Percentiles rank a stretch among this genome's conserved stretches.
Conservation (phyloP, 2,113 vertebrate genomes). For the Euleptes europaea region DNA sequence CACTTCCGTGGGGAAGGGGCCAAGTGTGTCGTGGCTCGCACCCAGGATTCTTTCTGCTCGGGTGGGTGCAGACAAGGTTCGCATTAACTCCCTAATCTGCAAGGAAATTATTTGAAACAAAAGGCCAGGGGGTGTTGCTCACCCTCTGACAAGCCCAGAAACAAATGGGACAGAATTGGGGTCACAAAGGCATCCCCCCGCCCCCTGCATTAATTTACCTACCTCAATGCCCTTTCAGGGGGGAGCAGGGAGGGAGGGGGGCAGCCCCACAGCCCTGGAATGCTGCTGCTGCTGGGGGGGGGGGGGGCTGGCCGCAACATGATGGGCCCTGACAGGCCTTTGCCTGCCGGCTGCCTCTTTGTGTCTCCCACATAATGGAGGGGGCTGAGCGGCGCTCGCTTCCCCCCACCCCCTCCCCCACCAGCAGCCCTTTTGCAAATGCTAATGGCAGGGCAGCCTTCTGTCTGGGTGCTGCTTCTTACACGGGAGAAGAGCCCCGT, state of each 20-base stretch:
- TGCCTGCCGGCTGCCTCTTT: slow-evolving; percentile 89
- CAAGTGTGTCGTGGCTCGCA: slow-evolving; percentile 50
- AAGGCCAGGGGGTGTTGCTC: slow-evolving; percentile 79
- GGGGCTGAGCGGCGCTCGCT: not conserved
- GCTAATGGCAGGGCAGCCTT: slow-evolving; percentile 93
- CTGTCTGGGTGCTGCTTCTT: slow-evolving; percentile 80
- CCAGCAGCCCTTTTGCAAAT: slow-evolving; percentile 94
- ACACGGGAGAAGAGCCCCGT: slow-evolving; percentile 80
- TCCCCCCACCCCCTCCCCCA: slow-evolving; percentile 62
- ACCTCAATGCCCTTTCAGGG: slow-evolving; percentile 85
- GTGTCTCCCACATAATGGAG: slow-evolving; percentile 88
- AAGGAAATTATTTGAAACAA: slow-evolving; percentile 87
- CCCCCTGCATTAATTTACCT: slow-evolving; percentile 91
- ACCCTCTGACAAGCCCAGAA: slow-evolving; percentile 85
- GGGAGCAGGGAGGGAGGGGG: slow-evolving; percentile 69
- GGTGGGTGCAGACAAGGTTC: slow-evolving; percentile 82
- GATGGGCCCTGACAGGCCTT: slow-evolving; percentile 93
- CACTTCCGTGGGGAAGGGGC: slow-evolving; percentile 45
- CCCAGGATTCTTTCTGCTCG: slow-evolving; percentile 71
- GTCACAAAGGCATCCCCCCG: slow-evolving; percentile 83
- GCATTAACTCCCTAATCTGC: slow-evolving; percentile 86
- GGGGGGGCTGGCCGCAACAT: slow-evolving; percentile 83
- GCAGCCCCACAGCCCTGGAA: slow-evolving; percentile 67
- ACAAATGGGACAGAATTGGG: slow-evolving; percentile 88
- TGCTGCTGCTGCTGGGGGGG: slow-evolving; percentile 63